Conservation (phyloP, 2,797 vertebrate species). For the Siniperca undulata region DNA sequence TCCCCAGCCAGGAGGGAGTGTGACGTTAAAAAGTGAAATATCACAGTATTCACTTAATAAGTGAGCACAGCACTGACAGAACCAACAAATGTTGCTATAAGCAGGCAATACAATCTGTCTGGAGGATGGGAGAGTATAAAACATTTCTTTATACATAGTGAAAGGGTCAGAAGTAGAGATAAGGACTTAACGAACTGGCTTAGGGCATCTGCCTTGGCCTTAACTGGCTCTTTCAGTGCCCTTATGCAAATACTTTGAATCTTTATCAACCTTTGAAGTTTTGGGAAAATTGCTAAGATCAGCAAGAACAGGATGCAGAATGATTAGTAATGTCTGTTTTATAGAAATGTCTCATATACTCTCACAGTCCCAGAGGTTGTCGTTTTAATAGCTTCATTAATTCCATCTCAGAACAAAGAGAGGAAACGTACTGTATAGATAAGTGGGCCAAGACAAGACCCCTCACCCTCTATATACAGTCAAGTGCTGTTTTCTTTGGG, state of each 20-base stretch:
- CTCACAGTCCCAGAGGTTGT: constrained; percentile 18
- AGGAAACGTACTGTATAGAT: neutral
- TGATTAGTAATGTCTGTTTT: constrained; percentile 8
- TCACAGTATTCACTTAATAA: constrained; percentile 20
- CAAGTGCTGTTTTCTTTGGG: neutral
- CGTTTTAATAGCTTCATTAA: constrained; percentile 32
- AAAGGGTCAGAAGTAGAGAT: constrained; percentile 28
- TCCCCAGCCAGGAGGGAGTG: neutral
- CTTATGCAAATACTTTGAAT: constrained; percentile 21
- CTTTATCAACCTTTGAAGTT: constrained; percentile 39
- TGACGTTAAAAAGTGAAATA: constrained; percentile 1
- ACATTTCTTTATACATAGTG: neutral
- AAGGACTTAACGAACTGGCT: constrained; percentile 4
- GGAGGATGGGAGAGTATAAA: neutral
- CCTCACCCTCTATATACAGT: neutral
- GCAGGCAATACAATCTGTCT: neutral
- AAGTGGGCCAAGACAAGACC: neutral
- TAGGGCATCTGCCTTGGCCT: constrained; percentile 3
- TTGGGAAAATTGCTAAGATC: constrained; percentile 15
- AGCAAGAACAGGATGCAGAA: constrained; percentile 19
- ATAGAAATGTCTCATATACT: neutral
- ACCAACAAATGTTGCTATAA: neutral
- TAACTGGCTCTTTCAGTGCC: neutral
- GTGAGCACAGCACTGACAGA: constrained; percentile 1
- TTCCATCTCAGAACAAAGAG: neutral